Percentiles rank a stretch among this genome's conserved stretches.
Conservation (phyloP, 2,797 vertebrate species). For the Eidolon dupreanum region DNA sequence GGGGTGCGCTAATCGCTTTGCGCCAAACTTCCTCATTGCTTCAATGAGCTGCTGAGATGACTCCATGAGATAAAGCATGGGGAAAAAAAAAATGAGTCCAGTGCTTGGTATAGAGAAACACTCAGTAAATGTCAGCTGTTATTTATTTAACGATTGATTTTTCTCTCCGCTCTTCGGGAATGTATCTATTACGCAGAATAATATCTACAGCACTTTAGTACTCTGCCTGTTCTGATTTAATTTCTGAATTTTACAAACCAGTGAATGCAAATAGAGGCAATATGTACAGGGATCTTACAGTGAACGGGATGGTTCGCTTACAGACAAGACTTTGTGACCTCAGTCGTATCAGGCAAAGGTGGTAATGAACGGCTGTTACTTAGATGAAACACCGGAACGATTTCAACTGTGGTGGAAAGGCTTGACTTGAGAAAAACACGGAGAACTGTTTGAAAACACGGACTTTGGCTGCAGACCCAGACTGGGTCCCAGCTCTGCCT, state of each 20-base stretch:
- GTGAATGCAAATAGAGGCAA: not conserved
- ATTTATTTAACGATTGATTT: not conserved
- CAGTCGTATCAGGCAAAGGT: not conserved
- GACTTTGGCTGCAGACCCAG: not conserved
- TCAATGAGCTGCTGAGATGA: not conserved
- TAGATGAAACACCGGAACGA: not conserved
- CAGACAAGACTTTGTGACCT: not conserved
- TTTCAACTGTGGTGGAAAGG: not conserved
- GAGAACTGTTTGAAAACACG: not conserved
- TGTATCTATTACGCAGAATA: not conserved
- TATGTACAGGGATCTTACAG: not conserved
- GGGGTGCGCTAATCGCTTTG: not conserved
- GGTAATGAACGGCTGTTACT: too few relatives aligned
- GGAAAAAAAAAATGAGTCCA: not conserved
- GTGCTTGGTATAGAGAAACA: not conserved
- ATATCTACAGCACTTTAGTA: not conserved
- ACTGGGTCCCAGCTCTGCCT: not conserved
- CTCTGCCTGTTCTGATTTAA: not conserved
- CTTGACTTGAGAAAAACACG: not conserved
- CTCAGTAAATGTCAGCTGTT: not conserved
- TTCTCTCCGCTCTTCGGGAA: not conserved
- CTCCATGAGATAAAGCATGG: accelerated
- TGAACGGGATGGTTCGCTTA: not conserved
- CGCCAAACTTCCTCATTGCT: not conserved
- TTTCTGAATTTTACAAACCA: not conserved